Evolutionary conservation across 2,113 vertebrate genomes (phyloP).

Genomic region (Damaliscus lunatus): DNA sequence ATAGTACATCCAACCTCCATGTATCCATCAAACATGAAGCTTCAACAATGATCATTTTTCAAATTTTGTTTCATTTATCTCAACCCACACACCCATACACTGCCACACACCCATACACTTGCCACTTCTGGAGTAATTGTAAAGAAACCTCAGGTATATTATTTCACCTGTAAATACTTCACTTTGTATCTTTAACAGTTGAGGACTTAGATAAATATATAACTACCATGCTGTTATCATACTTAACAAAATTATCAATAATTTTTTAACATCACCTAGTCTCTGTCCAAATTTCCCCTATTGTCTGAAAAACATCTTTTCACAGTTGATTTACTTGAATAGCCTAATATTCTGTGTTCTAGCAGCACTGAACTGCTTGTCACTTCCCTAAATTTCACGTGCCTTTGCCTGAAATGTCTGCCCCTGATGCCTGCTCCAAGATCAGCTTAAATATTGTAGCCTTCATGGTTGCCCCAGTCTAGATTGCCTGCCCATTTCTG

Average conservation of each 20-base stretch:
- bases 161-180: neutral
- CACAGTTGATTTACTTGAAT: neutral
- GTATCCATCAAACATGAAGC: neutral
- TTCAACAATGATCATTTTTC: neutral
- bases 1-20: neutral
- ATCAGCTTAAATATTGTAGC: neutral
- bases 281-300: neutral
- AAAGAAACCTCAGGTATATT: neutral
- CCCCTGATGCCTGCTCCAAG: neutral
- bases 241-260: neutral
- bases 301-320: conserved; percentile 22
- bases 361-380: neutral
- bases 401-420: neutral
- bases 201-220: neutral
- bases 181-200: conserved; percentile 14
- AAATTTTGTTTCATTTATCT: neutral
- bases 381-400: neutral
- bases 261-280: conserved; percentile 1
- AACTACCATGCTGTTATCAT: neutral
- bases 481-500: neutral
- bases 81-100: neutral
- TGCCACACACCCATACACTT: neutral
- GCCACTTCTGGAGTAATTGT: neutral
- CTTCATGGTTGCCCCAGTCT: neutral
- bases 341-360: neutral